Evolutionary conservation across 2,797 vertebrate species (phyloP), one percentile per base, ranked within the genome.

Genomic region (Streptopelia turtur): DNA sequence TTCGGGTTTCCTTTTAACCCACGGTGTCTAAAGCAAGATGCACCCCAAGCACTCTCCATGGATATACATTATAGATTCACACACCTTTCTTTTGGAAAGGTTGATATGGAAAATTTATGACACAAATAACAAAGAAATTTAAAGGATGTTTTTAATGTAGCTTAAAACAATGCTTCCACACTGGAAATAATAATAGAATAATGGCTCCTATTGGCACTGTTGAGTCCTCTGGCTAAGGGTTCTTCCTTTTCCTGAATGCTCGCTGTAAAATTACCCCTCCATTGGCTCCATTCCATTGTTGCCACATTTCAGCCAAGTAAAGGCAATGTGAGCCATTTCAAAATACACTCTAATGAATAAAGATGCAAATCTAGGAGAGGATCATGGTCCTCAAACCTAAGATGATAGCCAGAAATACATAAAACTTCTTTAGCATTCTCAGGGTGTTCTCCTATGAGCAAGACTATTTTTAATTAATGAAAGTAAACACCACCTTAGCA

Each of bases 201-300:
- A 93, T 94, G 90, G 75, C 75, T 94, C 16, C 74, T 90, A 72
- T 94, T 96, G 95, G 94, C 78, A 94, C 79, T 68, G 47, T 9
- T 92, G 76, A 91, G 61, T 93, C 64, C 89, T 69, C 71, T 94
- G 94, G 70, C 83, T 90, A 88, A 94, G 47, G 56, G 82, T 68
- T 94, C 69, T 93, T 94, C 95, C 95, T 92, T 97, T 98, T 95
- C 97, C 97, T 98, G 95, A 98, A 97, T 97, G 97, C 97, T 97
- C 82, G 90, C 96, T 98, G 96, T 96, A 98, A 98, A 98, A 98
- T 97, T 96, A 97, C 97, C 95, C 95, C 90, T 97, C 95, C 91
- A 90, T 94, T 93, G 95, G 96, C 97, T 96, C 95, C 89, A 96
- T 86, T 77, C 92, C 93, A 91, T 84, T 39, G 22, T 95, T 98